phyloP scores from a whole-genome alignment of 1,140 invertebrate genomes.

The Leptinotarsa undecemlineata region DNA sequence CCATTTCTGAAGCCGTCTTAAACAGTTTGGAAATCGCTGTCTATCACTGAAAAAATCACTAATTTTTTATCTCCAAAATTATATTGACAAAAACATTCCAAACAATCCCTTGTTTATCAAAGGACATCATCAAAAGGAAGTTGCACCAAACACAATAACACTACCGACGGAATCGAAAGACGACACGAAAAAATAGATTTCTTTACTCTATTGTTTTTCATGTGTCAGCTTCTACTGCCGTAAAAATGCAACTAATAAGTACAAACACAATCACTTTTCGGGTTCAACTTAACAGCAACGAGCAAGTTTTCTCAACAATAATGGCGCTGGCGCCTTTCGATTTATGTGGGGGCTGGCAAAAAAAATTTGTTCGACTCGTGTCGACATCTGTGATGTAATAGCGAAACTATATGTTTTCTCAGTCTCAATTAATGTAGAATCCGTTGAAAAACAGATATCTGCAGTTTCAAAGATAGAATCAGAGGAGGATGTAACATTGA shows the following conservation, averaged over 20 bases:
- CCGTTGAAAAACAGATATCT: no score
- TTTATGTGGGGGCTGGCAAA: constrained; percentile 25
- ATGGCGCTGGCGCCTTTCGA: constrained; percentile 36
- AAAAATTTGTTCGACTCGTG: not conserved
- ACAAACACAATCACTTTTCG: constrained; percentile 4
- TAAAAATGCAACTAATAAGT: not conserved
- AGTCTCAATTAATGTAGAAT: no score
- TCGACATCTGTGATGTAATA: not conserved
- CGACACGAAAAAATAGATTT: not conserved
- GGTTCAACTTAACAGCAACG: not conserved
- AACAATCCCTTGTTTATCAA: constrained; percentile 25
- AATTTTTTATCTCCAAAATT: constrained; percentile 21
- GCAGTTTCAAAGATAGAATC: no score
- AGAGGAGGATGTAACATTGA: no score
- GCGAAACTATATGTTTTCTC: not conserved
- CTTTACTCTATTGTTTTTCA: not conserved
- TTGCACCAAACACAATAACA: constrained; percentile 21
- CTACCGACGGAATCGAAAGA: not conserved
- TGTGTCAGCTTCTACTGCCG: not conserved
- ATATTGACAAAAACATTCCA: constrained; percentile 6
- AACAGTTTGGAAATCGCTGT: constrained; percentile 43
- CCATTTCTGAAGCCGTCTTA: constrained; percentile 49
- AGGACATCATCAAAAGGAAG: constrained; percentile 31
- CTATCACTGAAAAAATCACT: constrained; percentile 22
- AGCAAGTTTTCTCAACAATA: constrained; percentile 32